Evolutionary conservation across 53 echinoderm and acorn worm species (phyloP).

Genomic region (Holothuria leucospilota): DNA sequence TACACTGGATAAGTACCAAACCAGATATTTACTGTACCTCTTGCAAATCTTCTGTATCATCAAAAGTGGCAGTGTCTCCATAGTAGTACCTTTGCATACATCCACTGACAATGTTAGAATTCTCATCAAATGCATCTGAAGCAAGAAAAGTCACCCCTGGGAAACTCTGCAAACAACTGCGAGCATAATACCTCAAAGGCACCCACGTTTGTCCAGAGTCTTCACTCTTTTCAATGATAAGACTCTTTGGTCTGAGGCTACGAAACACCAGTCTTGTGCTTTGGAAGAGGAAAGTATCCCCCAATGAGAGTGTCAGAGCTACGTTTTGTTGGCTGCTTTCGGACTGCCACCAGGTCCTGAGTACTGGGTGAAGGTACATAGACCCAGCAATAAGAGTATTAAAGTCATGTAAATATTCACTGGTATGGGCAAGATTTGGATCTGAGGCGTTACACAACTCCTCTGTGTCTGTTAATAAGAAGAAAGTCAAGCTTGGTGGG

Average conservation of each 20-base stretch:
- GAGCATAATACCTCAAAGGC: constrained; percentile 80
- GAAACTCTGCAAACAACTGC: constrained; percentile 63
- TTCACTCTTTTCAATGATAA: constrained; percentile 76
- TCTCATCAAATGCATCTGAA: not conserved
- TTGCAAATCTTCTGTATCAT: constrained; percentile 64
- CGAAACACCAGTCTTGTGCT: constrained; percentile 71
- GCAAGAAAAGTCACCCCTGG: constrained; percentile 54
- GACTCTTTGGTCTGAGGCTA: constrained; percentile 73
- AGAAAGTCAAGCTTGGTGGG: constrained; percentile 57
- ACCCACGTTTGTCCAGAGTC: constrained; percentile 69
- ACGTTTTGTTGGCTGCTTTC: constrained; percentile 60
- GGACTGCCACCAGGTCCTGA: constrained; percentile 96
- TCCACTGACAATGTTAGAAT: constrained; percentile 16
- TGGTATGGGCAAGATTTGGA: constrained; percentile 62
- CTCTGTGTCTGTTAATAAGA: not conserved
- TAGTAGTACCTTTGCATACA: constrained; percentile 78
- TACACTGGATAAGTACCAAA: not conserved
- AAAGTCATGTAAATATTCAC: constrained; percentile 60
- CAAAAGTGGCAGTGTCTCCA: constrained; percentile 72
- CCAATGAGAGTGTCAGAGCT: constrained; percentile 58
- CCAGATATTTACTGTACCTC: constrained; percentile 68
- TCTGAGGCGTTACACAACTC: constrained; percentile 67
- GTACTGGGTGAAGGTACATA: constrained; percentile 39
- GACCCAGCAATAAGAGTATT: constrained; percentile 37
- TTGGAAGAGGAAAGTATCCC: constrained; percentile 78